phyloP scores from a whole-genome alignment of 2,888 invertebrate genomes.

The Pyrochroa serraticornis region DNA sequence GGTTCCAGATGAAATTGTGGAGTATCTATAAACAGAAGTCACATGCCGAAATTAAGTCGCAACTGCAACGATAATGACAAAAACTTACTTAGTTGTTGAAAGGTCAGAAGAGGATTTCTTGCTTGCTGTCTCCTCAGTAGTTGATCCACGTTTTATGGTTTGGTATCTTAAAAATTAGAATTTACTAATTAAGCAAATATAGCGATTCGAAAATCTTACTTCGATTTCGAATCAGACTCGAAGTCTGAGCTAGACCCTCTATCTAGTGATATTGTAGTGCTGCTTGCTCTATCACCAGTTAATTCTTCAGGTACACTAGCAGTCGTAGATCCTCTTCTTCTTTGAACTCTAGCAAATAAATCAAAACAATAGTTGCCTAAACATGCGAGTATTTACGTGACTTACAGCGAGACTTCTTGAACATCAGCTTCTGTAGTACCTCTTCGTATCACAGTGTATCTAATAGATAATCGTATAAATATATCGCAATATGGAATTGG shows the following conservation, averaged over 20 bases:
- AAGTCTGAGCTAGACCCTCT: not conserved
- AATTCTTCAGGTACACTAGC: conserved; percentile 2
- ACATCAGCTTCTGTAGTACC: conserved; percentile 30
- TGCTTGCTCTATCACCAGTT: not conserved
- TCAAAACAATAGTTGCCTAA: not conserved
- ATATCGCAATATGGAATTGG: too few relatives aligned
- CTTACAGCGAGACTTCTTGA: too few relatives aligned
- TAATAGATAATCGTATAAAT: conserved; percentile 25
- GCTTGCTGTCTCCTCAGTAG: conserved; percentile 7
- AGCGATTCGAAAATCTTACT: not conserved
- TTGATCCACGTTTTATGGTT: conserved; percentile 22
- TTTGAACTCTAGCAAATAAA: not conserved
- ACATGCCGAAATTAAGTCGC: not conserved
- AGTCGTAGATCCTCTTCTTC: conserved; percentile 8
- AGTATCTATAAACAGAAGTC: conserved; percentile 8
- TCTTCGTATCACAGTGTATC: conserved; percentile 38
- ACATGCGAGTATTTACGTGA: too few relatives aligned
- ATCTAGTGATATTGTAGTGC: not conserved
- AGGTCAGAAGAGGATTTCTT: not conserved
- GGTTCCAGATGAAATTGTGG: conserved; percentile 7
- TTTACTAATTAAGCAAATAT: not conserved
- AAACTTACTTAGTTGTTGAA: conserved; percentile 2
- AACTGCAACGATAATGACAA: not conserved
- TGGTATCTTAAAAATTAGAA: conserved; percentile 18
- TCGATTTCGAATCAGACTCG: not conserved